Percentiles rank a stretch among this genome's conserved stretches.
These are phyloP conservation scores for Drosophila testacea DNA, from an alignment of 2,888 invertebrate genomes.

Conservation along the genomic window DNA sequence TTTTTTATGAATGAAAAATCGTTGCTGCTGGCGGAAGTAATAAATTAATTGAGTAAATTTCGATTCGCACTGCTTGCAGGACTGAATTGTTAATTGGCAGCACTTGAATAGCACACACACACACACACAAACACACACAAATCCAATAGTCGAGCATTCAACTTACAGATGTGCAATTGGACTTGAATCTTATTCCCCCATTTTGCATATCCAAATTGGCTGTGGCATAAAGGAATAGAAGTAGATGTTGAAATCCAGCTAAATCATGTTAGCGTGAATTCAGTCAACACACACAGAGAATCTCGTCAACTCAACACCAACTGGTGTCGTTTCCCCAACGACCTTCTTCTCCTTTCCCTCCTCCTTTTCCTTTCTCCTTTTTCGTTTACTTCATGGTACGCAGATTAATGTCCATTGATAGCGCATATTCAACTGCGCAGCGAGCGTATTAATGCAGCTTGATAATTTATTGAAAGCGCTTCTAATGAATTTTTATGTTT, in stretches of 20 bases:
- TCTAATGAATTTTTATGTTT: slow-evolving; percentile 72
- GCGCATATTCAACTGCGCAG: slow-evolving; percentile 69
- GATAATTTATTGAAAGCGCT: slow-evolving; percentile 77
- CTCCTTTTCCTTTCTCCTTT: background rate
- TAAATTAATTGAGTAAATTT: slow-evolving; percentile 81
- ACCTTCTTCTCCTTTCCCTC: slow-evolving; percentile 3
- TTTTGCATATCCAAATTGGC: slow-evolving; percentile 75
- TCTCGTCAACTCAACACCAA: slow-evolving; percentile 33
- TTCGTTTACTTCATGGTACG: background rate
- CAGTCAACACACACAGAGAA: slow-evolving; percentile 21
- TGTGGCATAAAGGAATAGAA: slow-evolving; percentile 3
- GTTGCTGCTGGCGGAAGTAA: slow-evolving; percentile 72
- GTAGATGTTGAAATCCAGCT: background rate
- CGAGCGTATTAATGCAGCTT: slow-evolving; percentile 67
- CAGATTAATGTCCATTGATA: slow-evolving; percentile 75
- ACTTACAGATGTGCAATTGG: slow-evolving; percentile 9
- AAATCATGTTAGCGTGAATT: slow-evolving; percentile 43
- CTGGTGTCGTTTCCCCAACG: slow-evolving; percentile 13
- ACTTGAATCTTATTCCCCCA: slow-evolving; percentile 14
- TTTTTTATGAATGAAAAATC: slow-evolving; percentile 67
- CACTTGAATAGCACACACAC: slow-evolving; percentile 53
- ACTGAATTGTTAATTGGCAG: slow-evolving; percentile 74
- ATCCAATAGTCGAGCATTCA: slow-evolving; percentile 25
- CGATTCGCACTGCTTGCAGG: slow-evolving; percentile 68
- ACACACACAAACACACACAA: slow-evolving; percentile 17